Evolutionary conservation across 2,888 invertebrate species (phyloP).

Genomic region (Eupeodes latifasciatus): DNA sequence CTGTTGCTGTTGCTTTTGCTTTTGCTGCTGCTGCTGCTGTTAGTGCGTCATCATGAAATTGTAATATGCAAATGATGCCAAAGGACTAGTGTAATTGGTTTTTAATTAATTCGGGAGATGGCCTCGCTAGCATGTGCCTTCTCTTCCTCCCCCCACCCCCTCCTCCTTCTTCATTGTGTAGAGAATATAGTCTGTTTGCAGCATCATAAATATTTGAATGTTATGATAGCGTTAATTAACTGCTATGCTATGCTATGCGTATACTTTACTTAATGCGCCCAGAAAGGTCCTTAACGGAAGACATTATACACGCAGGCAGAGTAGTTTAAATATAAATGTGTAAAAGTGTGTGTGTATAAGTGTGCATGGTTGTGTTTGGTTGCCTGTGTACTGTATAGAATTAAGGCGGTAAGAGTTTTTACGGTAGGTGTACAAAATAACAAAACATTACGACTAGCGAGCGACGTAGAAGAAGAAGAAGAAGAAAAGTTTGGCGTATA

Average conservation of each 20-base stretch:
- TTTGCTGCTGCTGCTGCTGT: conserved; percentile 54
- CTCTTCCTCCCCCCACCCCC: background rate
- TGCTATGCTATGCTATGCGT: conserved; percentile 72
- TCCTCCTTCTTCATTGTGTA: background rate
- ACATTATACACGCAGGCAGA: conserved; percentile 37
- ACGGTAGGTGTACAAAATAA: background rate
- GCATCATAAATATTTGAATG: conserved; percentile 73
- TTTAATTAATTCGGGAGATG: conserved; percentile 74
- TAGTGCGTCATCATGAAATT: conserved; percentile 49
- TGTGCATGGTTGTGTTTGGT: background rate
- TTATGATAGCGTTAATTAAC: conserved; percentile 75
- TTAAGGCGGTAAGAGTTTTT: background rate
- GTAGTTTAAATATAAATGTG: conserved; percentile 61
- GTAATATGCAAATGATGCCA: conserved; percentile 73
- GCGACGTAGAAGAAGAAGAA: background rate
- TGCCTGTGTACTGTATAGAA: background rate
- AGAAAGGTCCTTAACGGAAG: conserved; percentile 56
- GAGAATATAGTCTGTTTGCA: conserved; percentile 38
- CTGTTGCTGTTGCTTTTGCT: conserved; percentile 32
- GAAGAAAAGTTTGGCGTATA: conserved; percentile 29
- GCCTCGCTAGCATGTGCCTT: background rate
- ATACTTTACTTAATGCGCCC: conserved; percentile 24
- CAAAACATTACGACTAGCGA: conserved; percentile 21
- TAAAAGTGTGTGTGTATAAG: background rate
- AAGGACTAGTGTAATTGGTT: conserved; percentile 75